These are phyloP conservation scores for Vidua chalybeata DNA, from an alignment of 2,113 vertebrate species.

Conservation along the genomic window DNA sequence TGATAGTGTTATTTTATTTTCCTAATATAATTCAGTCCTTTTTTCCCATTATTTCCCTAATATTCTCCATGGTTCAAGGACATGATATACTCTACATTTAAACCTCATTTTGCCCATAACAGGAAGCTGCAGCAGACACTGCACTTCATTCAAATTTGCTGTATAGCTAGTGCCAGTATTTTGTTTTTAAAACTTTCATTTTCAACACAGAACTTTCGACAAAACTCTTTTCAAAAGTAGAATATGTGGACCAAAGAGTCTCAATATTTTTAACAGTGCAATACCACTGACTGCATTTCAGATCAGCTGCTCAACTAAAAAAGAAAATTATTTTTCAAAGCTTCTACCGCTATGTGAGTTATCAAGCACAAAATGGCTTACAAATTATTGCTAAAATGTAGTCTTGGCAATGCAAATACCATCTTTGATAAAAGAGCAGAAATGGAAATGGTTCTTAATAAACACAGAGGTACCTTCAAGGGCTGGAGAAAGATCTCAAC, in stretches of 20 bases:
- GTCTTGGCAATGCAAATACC: not conserved
- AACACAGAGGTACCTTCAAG: not conserved
- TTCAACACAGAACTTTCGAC: not conserved
- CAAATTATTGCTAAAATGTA: not conserved
- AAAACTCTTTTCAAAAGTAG: not conserved
- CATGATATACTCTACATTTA: not conserved
- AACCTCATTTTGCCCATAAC: not conserved
- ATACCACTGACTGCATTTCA: not conserved
- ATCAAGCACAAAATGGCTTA: not conserved
- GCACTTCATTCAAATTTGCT: not conserved
- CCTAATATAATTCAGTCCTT: not conserved
- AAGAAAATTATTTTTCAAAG: not conserved
- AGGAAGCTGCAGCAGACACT: not conserved
- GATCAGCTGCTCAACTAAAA: not conserved
- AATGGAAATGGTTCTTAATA: not conserved
- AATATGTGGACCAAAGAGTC: not conserved
- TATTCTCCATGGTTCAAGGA: not conserved
- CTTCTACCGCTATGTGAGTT: not conserved
- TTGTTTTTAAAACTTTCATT: not conserved
- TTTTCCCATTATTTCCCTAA: not conserved
- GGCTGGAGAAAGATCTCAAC: not conserved
- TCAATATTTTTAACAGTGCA: not conserved
- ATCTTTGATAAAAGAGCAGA: not conserved
- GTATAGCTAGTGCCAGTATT: not conserved
- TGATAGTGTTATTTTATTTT: conserved; percentile 23